Evolutionary conservation across 2,888 invertebrate genomes (phyloP).

Genomic region (Calliopum simillimum): DNA sequence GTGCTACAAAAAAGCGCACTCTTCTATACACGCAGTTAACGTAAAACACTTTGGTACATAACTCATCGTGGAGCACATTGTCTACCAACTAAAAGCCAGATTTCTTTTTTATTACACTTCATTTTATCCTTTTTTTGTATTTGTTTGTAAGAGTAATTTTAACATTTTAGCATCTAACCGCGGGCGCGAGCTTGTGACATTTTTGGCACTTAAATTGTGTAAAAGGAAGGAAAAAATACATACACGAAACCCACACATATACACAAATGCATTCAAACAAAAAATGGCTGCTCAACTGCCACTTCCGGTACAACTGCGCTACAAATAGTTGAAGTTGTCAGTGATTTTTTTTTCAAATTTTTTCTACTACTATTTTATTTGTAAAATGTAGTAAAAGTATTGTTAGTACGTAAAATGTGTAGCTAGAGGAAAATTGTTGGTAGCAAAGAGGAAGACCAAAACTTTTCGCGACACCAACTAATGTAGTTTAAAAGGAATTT

Average conservation of each 20-base stretch:
- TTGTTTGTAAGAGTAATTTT: neutral
- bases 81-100: neutral
- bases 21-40: no score
- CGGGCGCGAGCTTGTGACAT: conserved; percentile 25
- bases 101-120: neutral
- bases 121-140: neutral
- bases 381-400: neutral
- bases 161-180: conserved; percentile 24
- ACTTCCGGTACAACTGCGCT: conserved; percentile 30
- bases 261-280: conserved; percentile 4
- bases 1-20: no score
- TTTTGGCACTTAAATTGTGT: conserved; percentile 30
- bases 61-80: no score
- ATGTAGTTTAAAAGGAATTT: conserved; percentile 28
- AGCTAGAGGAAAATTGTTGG: neutral
- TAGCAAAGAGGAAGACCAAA: neutral
- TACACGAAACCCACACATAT: neutral
- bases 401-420: neutral
- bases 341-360: neutral
- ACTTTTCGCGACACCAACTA: conserved; percentile 2
- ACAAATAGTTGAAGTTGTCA: conserved; percentile 24
- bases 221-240: neutral
- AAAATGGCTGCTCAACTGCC: conserved; percentile 28
- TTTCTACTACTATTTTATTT: no score
- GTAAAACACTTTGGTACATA: no score